Conservation (phyloP, 2,888 invertebrate species). For the Drosophila nr. perissopoda region DNA sequence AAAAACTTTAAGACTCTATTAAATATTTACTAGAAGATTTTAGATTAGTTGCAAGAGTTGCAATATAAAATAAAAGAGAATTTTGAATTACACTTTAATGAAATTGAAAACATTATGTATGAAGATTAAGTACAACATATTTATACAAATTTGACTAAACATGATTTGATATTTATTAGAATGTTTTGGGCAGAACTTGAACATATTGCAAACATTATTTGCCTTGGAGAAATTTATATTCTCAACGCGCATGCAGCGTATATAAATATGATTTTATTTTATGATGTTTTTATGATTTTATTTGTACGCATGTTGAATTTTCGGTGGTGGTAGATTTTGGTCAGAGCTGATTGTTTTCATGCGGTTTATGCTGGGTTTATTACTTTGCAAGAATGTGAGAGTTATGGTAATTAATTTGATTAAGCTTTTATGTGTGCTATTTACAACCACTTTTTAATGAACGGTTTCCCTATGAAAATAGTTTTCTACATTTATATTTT, state of each 20-base stretch:
- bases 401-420: constrained; percentile 12
- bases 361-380: not conserved
- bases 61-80: not conserved
- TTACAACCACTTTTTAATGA: constrained; percentile 1
- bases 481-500: not conserved
- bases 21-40: not conserved
- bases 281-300: constrained; percentile 8
- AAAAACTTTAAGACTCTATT: not conserved
- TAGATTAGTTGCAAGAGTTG: not conserved
- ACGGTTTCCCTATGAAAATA: not conserved
- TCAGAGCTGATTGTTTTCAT: constrained; percentile 6
- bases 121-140: not conserved
- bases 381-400: not conserved
- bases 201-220: not conserved
- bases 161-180: not conserved
- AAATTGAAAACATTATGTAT: not conserved
- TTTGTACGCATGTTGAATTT: constrained; percentile 19
- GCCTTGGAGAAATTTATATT: constrained; percentile 1
- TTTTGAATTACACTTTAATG: not conserved
- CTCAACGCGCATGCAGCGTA: not conserved
- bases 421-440: not conserved
- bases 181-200: not conserved
- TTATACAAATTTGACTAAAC: not conserved
- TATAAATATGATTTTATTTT: constrained; percentile 2
- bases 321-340: constrained; percentile 1